Evolutionary conservation across 2,888 invertebrate genomes (phyloP).

Genomic region (Anagyrus pseudococci): DNA sequence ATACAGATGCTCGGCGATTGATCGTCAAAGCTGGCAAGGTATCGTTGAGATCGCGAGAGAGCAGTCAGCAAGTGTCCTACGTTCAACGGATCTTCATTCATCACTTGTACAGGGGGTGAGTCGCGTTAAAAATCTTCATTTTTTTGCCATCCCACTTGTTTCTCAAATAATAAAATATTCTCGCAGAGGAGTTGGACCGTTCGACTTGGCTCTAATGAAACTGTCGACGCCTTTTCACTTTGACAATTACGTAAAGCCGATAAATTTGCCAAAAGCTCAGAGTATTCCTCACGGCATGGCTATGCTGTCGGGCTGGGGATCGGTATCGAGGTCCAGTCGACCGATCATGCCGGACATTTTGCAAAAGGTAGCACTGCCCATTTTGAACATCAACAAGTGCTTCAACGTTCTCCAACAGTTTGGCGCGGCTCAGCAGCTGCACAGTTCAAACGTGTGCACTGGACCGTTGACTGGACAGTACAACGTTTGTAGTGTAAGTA

Average conservation of each 20-base stretch:
- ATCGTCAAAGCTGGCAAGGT: slow-evolving; percentile 40
- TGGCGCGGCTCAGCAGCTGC: slow-evolving; percentile 43
- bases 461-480: slow-evolving; percentile 41
- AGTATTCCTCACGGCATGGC: slow-evolving; percentile 48
- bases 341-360: slow-evolving; percentile 48
- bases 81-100: slow-evolving; percentile 46
- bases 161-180: slow-evolving; percentile 53
- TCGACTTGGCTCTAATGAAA: slow-evolving; percentile 65
- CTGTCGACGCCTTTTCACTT: slow-evolving; percentile 53
- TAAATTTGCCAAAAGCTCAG: slow-evolving; percentile 54
- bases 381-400: slow-evolving; percentile 47
- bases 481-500: slow-evolving; percentile 34
- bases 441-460: slow-evolving; percentile 48
- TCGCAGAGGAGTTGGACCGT: slow-evolving; percentile 53
- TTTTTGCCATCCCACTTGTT: neutral
- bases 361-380: slow-evolving; percentile 49
- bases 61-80: slow-evolving; percentile 21
- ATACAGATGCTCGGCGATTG: too few species aligned
- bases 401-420: slow-evolving; percentile 39
- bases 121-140: neutral
- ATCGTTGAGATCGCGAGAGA: neutral
- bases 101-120: slow-evolving; percentile 46
- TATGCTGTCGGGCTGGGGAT: slow-evolving; percentile 63
- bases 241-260: slow-evolving; percentile 53
- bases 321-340: slow-evolving; percentile 44